Percentiles rank a stretch among this genome's conserved stretches.
Evolutionary conservation across 2,113 vertebrate species (phyloP).

Genomic region (Oceanodroma tethys): DNA sequence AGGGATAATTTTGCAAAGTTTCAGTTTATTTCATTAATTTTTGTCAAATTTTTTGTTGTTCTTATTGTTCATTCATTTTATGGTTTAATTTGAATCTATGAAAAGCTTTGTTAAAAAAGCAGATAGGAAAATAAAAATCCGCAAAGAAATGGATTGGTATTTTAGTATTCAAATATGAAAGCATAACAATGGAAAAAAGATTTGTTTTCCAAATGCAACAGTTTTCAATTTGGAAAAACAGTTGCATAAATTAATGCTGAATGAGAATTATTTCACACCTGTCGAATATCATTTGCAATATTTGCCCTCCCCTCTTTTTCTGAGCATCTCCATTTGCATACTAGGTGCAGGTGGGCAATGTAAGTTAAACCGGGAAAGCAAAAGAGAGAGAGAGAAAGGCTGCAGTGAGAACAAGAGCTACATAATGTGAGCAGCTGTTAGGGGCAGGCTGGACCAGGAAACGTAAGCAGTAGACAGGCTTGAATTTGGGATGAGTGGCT

Average conservation of each 20-base stretch:
- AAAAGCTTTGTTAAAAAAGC: background rate
- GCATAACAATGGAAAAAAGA: background rate
- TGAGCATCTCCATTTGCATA: background rate
- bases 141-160: background rate
- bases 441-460: background rate
- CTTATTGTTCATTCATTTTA: background rate
- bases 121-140: background rate
- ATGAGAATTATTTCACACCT: background rate
- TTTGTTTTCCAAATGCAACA: background rate
- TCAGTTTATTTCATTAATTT: background rate
- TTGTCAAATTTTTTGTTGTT: background rate
- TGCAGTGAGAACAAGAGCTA: background rate
- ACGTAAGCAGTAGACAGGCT: background rate
- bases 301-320: background rate
- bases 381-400: background rate
- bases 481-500: background rate
- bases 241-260: background rate
- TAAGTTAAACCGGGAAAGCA: background rate
- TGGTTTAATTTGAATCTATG: background rate
- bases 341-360: background rate
- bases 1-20: background rate
- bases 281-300: background rate
- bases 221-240: background rate
- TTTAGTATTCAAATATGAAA: background rate
- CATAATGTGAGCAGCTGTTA: background rate